Evolutionary conservation across 2,888 invertebrate species (phyloP), one percentile per base, ranked within the genome.

Genomic region (Apamea crenata): DNA sequence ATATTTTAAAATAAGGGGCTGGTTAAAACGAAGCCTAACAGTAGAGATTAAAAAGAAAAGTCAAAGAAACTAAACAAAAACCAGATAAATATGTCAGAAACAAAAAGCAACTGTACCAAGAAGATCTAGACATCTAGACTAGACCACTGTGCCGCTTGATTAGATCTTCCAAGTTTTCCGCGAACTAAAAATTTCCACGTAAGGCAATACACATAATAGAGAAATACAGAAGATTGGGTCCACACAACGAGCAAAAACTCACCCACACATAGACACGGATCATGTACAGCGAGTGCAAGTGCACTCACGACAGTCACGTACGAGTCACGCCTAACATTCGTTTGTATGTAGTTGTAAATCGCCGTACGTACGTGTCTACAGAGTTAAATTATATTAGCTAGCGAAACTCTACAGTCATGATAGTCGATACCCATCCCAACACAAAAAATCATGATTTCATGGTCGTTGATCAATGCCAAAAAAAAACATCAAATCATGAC

Each of bases 31-130:
- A 53, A 53, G 40, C n/a, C 21, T 32, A 16, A n/a, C 14, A 76
- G 21, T 66, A 21, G 25, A 83, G 14, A 78, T 78, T 59, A 67
- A n/a, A 59, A 77, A n/a, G 8, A 59, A 77, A 50, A n/a, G 32
- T 4, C 21, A 2, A 32, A 47, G 3, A 29, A 29, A 32, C 1
- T 18, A 25, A 25, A 36, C 4, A 66, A 67, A 50, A 25, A 0
- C n/a, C 2, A 5, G n/a, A 82, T 67, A 82, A 16, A n/a, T 61
- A 50, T 3, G 18, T 21, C 3, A 44, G 32, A 56, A 59, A 65
- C 10, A 50, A 61, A 50, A 70, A 36, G 14, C 25, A 50, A 25
- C 5, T 32, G 7, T 14, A 2, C 4, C n/a, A 36, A 50, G 12
- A 36, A 47, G 5, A 56, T 25, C 14, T 56, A 56, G 21, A 47